Percentiles rank a stretch among this genome's conserved stretches.
phyloP scores from a whole-genome alignment of 92 coral and sea anemone genomes.

The Palythoa grandiflora region DNA sequence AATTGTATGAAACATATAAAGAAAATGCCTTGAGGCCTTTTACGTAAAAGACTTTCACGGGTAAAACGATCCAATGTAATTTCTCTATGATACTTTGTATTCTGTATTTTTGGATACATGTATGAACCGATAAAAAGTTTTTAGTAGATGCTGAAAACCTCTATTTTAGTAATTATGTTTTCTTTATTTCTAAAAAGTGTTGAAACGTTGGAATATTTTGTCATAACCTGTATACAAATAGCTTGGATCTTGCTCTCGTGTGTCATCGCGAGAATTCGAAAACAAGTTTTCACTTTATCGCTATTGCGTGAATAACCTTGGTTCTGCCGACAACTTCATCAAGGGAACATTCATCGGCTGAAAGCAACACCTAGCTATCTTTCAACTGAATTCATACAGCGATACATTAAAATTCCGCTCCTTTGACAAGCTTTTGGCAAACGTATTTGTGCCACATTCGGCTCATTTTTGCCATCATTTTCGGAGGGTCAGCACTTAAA shows the following conservation, averaged over 20 bases:
- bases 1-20: not conserved
- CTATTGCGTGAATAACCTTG: conserved; percentile 22
- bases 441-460: conserved; percentile 28
- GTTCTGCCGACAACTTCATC: conserved; percentile 12
- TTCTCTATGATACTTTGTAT: not conserved
- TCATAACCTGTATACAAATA: not conserved
- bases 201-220: not conserved
- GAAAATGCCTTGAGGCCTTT: not conserved
- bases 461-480: conserved; percentile 41
- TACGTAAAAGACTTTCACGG: too few relatives aligned
- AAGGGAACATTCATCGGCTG: conserved; percentile 28
- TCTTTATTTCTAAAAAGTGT: not conserved
- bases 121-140: not conserved
- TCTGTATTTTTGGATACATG: not conserved
- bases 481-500: conserved; percentile 27
- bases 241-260: not conserved
- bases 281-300: conserved; percentile 19
- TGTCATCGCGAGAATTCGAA: conserved; percentile 38
- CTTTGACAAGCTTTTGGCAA: conserved; percentile 39
- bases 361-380: conserved; percentile 22
- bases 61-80: not conserved
- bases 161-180: not conserved
- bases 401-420: conserved; percentile 45
- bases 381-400: conserved; percentile 34
- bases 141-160: not conserved